Evolutionary conservation across 2,113 vertebrate genomes (phyloP).

Genomic region (Oostethus manadensis): DNA sequence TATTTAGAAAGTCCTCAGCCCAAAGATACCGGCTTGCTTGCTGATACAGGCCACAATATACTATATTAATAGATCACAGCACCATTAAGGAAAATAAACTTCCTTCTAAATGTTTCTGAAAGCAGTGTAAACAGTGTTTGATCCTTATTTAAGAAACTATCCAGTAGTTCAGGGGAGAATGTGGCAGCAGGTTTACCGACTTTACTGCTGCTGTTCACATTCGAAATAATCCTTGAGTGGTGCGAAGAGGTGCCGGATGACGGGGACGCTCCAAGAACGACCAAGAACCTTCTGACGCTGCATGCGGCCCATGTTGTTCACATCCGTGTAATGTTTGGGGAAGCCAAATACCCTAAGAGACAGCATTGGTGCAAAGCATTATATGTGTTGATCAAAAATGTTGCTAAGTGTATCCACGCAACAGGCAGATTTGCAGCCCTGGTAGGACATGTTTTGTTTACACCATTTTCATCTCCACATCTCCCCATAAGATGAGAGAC

Average conservation of each 20-base stretch:
- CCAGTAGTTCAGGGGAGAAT: background rate
- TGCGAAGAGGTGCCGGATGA: slow-evolving; percentile 90
- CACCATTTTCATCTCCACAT: no score
- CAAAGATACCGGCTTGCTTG: background rate
- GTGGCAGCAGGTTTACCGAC: slow-evolving; percentile 15
- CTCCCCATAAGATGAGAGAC: no score
- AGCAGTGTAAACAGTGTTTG: no score
- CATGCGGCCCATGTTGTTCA: slow-evolving; percentile 80
- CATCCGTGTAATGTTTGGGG: slow-evolving; percentile 88
- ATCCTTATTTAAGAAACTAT: background rate
- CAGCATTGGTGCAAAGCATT: background rate
- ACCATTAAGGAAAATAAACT: background rate
- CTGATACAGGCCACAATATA: background rate
- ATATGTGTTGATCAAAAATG: background rate
- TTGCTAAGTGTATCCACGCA: no score
- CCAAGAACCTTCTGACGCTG: slow-evolving; percentile 87
- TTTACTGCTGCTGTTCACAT: slow-evolving; percentile 72
- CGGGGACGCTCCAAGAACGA: slow-evolving; percentile 87
- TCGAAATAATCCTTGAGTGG: slow-evolving; percentile 95
- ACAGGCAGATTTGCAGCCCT: no score
- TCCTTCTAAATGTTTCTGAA: background rate
- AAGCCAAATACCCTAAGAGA: slow-evolving; percentile 88
- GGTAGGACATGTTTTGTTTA: no score
- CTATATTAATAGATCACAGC: background rate
- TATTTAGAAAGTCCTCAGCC: background rate